phyloP scores from a whole-genome alignment of 2,113 vertebrate genomes.

The Mesocricetus auratus region DNA sequence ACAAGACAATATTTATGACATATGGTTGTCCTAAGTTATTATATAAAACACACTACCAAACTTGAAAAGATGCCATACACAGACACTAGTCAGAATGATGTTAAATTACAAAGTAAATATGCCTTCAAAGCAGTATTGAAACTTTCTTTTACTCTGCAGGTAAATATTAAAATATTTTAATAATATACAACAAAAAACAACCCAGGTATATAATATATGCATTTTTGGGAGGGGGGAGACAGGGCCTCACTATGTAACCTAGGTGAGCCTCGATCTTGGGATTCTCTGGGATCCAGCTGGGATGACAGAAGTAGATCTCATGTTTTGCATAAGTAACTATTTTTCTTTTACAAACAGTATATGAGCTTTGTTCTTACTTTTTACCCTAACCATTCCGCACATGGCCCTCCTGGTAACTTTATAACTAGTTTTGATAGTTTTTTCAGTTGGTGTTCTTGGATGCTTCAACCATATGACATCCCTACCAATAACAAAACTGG shows the following conservation, averaged over 20 bases:
- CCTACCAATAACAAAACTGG: neutral
- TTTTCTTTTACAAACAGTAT: neutral
- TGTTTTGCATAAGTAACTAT: neutral
- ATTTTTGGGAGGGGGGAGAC: neutral
- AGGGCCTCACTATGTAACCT: neutral
- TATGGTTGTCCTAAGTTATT: neutral
- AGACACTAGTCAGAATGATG: conserved; percentile 27
- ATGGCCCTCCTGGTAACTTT: neutral
- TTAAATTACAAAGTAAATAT: conserved; percentile 40
- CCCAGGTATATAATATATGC: neutral
- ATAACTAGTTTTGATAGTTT: conserved; percentile 19
- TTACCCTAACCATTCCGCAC: neutral
- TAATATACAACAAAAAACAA: conserved; percentile 9
- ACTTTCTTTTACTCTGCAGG: neutral
- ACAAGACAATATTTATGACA: neutral
- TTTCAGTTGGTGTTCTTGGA: conserved; percentile 33
- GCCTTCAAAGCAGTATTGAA: neutral
- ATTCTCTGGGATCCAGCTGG: neutral
- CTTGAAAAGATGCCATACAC: neutral
- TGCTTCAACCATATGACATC: neutral
- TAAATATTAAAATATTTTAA: conserved; percentile 46
- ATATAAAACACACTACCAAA: conserved; percentile 42
- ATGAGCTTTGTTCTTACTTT: neutral
- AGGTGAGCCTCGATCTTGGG: neutral
- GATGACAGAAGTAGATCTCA: neutral